Conservation (phyloP, 2,888 invertebrate genomes). For the Cecidostiba fungosa region DNA sequence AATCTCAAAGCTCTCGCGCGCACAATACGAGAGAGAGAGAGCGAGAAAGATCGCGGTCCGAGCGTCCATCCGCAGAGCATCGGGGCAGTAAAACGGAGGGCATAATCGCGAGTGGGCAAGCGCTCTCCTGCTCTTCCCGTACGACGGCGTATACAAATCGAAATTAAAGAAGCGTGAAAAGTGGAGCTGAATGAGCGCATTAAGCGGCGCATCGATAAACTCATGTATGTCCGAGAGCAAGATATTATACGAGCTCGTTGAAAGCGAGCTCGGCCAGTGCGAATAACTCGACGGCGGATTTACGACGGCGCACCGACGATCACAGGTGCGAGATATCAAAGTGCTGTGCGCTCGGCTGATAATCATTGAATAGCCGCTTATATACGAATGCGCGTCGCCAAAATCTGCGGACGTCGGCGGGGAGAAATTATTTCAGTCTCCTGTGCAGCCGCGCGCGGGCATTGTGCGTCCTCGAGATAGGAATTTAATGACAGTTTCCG, state of each 20-base stretch:
- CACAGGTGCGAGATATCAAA: conserved; percentile 64
- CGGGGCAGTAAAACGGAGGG: conserved; percentile 48
- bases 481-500: conserved; percentile 58
- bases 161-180: conserved; percentile 63
- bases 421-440: conserved; percentile 56
- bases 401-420: conserved; percentile 27
- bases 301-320: conserved; percentile 55
- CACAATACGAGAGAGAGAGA: no score
- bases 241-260: conserved; percentile 45
- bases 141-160: neutral
- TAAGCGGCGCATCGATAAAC: conserved; percentile 52
- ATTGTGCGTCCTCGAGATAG: conserved; percentile 56
- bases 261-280: conserved; percentile 13
- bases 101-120: conserved; percentile 32
- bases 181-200: conserved; percentile 50
- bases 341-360: conserved; percentile 1
- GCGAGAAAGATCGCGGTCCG: no score
- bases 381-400: neutral
- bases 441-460: neutral
- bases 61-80: neutral
- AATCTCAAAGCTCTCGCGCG: no score
- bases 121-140: conserved; percentile 4
- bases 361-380: conserved; percentile 49
- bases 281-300: conserved; percentile 44
- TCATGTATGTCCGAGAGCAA: neutral